Percentiles rank a stretch among this genome's conserved stretches.
Conservation (phyloP, 1,140 invertebrate species). For the Pantala flavescens region DNA sequence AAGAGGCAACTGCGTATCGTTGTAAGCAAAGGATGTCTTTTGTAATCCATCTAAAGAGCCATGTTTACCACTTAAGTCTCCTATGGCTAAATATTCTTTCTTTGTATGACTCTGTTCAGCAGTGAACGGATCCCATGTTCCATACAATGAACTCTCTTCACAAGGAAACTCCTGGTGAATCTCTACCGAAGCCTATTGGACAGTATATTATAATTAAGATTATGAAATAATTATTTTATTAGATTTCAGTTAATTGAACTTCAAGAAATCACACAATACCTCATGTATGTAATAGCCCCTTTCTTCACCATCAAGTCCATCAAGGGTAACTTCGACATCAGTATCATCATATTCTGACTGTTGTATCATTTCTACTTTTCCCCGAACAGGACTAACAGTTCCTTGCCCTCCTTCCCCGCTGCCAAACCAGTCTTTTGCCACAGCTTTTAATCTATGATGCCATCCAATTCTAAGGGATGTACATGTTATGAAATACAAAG, state of each 20-base stretch:
- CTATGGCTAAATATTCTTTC: constrained; percentile 77
- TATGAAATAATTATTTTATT: neutral
- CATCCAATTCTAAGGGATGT: constrained; percentile 53
- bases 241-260: neutral
- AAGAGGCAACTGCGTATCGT: constrained; percentile 74
- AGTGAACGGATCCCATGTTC: constrained; percentile 70
- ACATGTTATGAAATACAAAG: too few species aligned
- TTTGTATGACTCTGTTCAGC: constrained; percentile 55
- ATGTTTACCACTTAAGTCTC: constrained; percentile 84
- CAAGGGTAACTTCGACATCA: constrained; percentile 63
- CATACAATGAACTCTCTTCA: constrained; percentile 65
- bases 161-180: constrained; percentile 79
- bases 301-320: constrained; percentile 51
- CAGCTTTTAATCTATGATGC: constrained; percentile 67
- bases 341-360: constrained; percentile 75
- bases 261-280: constrained; percentile 36
- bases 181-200: constrained; percentile 59
- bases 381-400: constrained; percentile 42
- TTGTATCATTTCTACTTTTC: constrained; percentile 71
- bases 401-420: constrained; percentile 45
- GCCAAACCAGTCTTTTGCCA: constrained; percentile 76
- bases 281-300: constrained; percentile 74
- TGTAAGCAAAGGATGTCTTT: constrained; percentile 46
- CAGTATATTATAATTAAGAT: constrained; percentile 13
- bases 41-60: constrained; percentile 40